Percentiles rank a stretch among this genome's conserved stretches.
phyloP scores from a whole-genome alignment of 2,888 invertebrate genomes.

The Caenorhabditis japonica region DNA sequence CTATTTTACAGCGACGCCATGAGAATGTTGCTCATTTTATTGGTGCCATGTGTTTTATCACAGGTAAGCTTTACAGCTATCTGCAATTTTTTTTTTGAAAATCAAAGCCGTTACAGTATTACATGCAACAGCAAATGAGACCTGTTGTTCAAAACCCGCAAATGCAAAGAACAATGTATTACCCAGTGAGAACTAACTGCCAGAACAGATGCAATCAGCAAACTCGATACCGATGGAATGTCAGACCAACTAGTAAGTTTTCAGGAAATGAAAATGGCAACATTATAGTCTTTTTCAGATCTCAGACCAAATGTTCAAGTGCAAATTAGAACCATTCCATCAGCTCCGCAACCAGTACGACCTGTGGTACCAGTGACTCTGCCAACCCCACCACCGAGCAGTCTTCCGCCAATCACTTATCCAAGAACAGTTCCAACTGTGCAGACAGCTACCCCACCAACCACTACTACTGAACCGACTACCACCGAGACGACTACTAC shows the following conservation, averaged over 20 bases:
- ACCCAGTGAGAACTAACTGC: constrained; percentile 75
- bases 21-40: constrained; percentile 55
- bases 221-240: constrained; percentile 70
- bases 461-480: constrained; percentile 9
- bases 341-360: constrained; percentile 27
- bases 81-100: no score
- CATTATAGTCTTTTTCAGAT: constrained; percentile 12
- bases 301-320: constrained; percentile 53
- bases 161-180: constrained; percentile 64
- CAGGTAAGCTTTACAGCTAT: constrained; percentile 42
- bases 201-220: constrained; percentile 67
- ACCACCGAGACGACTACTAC: constrained; percentile 25
- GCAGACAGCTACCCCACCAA: constrained; percentile 15
- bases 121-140: constrained; percentile 31
- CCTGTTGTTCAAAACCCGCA: constrained; percentile 46
- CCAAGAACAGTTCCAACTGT: constrained; percentile 37
- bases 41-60: constrained; percentile 47
- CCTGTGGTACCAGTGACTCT: constrained; percentile 42
- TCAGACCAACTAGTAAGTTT: constrained; percentile 64
- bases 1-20: constrained; percentile 35
- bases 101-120: constrained; percentile 46
- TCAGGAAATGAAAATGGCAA: neutral
- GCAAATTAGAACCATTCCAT: constrained; percentile 54
- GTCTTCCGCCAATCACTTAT: constrained; percentile 54
- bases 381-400: constrained; percentile 42